Evolutionary conservation across 2,113 vertebrate species (phyloP).

Genomic region (Hippopotamus amphibius): DNA sequence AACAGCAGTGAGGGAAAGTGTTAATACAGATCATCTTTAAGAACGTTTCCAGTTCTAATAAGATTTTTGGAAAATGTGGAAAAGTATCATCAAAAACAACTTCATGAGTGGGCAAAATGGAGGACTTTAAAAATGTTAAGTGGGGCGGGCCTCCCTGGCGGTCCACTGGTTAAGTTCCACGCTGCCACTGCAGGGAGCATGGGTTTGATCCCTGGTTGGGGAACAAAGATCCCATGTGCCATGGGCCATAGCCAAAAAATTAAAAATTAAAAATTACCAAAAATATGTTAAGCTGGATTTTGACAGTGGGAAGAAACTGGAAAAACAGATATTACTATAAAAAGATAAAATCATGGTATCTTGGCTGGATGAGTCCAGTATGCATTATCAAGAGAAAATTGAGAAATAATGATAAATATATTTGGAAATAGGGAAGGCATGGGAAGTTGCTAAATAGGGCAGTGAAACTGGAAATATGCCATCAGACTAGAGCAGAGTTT

Average conservation of each 20-base stretch:
- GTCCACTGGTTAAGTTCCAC: not conserved
- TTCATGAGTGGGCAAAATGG: not conserved
- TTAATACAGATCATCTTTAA: not conserved
- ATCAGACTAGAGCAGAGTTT: not conserved
- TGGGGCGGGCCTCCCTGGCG: not conserved
- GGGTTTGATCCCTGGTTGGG: not conserved
- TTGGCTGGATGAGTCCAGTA: not conserved
- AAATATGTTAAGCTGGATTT: not conserved
- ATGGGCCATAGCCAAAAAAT: not conserved
- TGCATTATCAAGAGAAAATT: not conserved
- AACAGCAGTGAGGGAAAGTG: not conserved
- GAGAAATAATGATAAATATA: not conserved
- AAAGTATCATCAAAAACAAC: not conserved
- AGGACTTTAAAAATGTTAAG: not conserved
- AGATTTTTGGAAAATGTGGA: not conserved
- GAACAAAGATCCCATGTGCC: not conserved
- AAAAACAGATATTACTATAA: not conserved
- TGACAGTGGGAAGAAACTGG: not conserved
- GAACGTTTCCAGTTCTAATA: not conserved
- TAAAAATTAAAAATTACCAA: not conserved
- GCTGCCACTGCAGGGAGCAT: not conserved
- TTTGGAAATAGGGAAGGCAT: not conserved
- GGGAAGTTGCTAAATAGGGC: not conserved
- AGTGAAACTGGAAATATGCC: not conserved
- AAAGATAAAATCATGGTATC: not conserved